phyloP scores from a whole-genome alignment of 2,797 vertebrate species.

The Gadopsis marmoratus region DNA sequence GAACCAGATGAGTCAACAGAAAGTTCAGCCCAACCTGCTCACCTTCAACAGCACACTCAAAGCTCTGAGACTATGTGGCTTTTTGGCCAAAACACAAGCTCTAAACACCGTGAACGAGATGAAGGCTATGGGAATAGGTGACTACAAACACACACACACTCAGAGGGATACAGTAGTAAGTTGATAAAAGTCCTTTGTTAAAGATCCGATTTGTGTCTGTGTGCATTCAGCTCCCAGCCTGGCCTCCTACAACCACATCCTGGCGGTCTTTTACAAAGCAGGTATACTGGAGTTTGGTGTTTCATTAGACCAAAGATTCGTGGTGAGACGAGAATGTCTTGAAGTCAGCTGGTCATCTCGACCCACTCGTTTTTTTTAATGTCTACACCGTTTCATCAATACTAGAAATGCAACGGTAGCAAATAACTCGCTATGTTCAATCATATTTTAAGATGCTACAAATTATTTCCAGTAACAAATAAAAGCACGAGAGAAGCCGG shows the following conservation, averaged over 20 bases:
- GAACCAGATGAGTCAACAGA: conserved; percentile 91
- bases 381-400: too few species aligned
- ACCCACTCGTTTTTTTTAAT: too few species aligned
- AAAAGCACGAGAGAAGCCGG: too few species aligned
- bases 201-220: not conserved
- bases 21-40: conserved; percentile 88
- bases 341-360: too few species aligned
- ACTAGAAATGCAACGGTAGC: too few species aligned
- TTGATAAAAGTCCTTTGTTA: not conserved
- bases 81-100: conserved; percentile 72
- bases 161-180: not conserved
- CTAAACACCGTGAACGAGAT: conserved; percentile 89
- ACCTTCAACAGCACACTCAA: conserved; percentile 92
- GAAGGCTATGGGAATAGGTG: conserved; percentile 91
- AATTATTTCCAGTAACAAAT: too few species aligned
- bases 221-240: conserved; percentile 89
- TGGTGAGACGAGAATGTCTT: too few species aligned
- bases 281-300: conserved; percentile 77
- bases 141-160: conserved; percentile 15
- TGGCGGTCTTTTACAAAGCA: conserved; percentile 83
- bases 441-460: not conserved
- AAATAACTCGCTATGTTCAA: too few species aligned
- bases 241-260: conserved; percentile 88
- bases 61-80: conserved; percentile 84
- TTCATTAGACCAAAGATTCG: too few species aligned